Evolutionary conservation across 2,888 invertebrate genomes (phyloP), one percentile per base, ranked within the genome.

Genomic region (Hipparchia sbordonii): DNA sequence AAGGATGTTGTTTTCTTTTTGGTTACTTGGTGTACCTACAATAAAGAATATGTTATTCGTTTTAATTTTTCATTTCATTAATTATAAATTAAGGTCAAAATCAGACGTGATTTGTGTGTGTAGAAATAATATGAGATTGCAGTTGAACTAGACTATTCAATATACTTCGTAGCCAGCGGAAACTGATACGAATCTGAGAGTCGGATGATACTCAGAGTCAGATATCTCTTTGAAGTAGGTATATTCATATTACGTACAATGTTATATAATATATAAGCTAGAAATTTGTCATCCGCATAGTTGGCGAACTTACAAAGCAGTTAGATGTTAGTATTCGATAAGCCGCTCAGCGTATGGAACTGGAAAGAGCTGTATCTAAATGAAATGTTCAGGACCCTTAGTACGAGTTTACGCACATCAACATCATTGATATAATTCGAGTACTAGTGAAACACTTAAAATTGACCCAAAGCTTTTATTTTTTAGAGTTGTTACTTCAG

Each of bases 351-450:
- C 80, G 78, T 77, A 81, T 74, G 74, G 71, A 68, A 83, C 83
- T 84, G 85, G 82, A 86, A 86, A 85, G 85, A 83, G 81, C 81
- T 79, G 76, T 83, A 78, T 77, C 74, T 77, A 76, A 84, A 84
- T 85, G 84, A 85, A 89, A 87, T 84, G 84, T 86, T 86, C 82
- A 48, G 57, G 2, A 12, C 12, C 12, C 12, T 52, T 52, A 52
- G 12, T 52, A 52, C 5, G 12, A 52, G 52, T 5, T 2, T 52
- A 10, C 12, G 12, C 52, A 12, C 12, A 10, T 52, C 12, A 12
- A 10, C 52, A 12, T 0, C 3, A 4, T 12, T 12, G 12, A 52
- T 52, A 52, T 12, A 52, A 12, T 52, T 52, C 52, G 12, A 52
- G 52, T 12, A 48, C 6, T 48, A 48, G 3, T 7, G 48, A 48